Evolutionary conservation across 2,797 vertebrate species (phyloP).

Genomic region (Leuciscus waleckii): DNA sequence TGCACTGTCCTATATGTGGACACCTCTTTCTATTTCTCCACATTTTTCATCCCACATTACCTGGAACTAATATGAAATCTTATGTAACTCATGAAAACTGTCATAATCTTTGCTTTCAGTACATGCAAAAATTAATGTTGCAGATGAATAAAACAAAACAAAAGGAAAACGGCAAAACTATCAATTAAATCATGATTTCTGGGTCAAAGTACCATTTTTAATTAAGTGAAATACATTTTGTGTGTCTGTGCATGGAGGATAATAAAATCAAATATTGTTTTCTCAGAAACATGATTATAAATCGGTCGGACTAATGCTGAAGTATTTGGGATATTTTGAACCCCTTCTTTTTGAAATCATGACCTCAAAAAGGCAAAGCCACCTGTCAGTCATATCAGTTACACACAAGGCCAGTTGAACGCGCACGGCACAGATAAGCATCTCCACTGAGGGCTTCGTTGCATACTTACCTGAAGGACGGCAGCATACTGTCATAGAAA

Average conservation of each 20-base stretch:
- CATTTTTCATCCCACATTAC: slow-evolving; percentile 16
- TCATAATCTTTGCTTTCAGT: slow-evolving; percentile 13
- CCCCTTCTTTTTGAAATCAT: slow-evolving; percentile 29
- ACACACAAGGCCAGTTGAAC: slow-evolving; percentile 32
- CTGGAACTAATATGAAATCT: neutral
- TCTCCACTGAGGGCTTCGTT: neutral
- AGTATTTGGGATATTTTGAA: slow-evolving; percentile 26
- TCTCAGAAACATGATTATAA: slow-evolving; percentile 1
- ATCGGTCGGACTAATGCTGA: slow-evolving; percentile 4
- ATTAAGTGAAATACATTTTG: slow-evolving; percentile 3
- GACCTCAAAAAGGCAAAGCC: slow-evolving; percentile 29
- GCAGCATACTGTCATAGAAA: slow-evolving; percentile 99
- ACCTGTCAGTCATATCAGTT: slow-evolving; percentile 18
- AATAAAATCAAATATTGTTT: slow-evolving; percentile 5
- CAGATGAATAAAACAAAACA: slow-evolving; percentile 14
- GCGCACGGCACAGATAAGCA: slow-evolving; percentile 32
- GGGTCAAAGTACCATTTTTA: slow-evolving; percentile 36
- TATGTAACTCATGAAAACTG: neutral
- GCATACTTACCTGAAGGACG: slow-evolving; percentile 90
- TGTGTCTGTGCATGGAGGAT: neutral
- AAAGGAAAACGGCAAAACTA: neutral
- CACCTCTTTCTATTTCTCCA: slow-evolving; percentile 26
- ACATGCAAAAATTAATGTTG: slow-evolving; percentile 14
- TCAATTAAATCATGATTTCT: slow-evolving; percentile 43
- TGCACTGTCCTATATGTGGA: neutral